phyloP scores from a whole-genome alignment of 2,797 vertebrate species.

The Pitangus sulphuratus region DNA sequence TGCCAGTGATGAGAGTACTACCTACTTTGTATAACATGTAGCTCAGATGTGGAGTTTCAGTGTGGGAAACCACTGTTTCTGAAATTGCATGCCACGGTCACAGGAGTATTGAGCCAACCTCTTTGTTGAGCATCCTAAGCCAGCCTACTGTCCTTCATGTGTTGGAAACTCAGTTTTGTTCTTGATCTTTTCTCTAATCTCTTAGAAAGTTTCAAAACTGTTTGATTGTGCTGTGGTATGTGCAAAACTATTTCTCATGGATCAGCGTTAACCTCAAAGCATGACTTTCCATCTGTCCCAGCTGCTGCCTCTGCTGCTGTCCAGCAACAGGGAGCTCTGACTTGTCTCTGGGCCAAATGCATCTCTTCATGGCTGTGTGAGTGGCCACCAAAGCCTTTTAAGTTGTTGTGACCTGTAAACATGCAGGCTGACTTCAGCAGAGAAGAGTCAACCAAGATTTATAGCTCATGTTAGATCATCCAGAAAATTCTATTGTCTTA shows the following conservation, averaged over 20 bases:
- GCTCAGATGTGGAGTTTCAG: background rate
- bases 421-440: background rate
- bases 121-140: background rate
- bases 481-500: background rate
- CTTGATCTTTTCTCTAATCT: background rate
- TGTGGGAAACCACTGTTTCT: background rate
- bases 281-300: background rate
- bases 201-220: background rate
- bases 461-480: background rate
- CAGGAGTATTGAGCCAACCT: background rate
- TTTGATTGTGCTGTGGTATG: background rate
- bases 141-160: background rate
- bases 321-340: rapidly evolving
- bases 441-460: background rate
- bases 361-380: background rate
- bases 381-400: background rate
- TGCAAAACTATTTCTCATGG: background rate
- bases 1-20: rapidly evolving
- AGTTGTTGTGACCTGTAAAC: background rate
- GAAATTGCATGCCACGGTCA: background rate
- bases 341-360: background rate
- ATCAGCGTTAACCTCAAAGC: background rate
- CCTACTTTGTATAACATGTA: background rate
- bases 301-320: background rate
- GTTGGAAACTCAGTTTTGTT: background rate